Percentiles rank a stretch among this genome's conserved stretches.
Evolutionary conservation across 2,113 vertebrate species (phyloP).

Genomic region (Dicerorhinus sumatrensis): DNA sequence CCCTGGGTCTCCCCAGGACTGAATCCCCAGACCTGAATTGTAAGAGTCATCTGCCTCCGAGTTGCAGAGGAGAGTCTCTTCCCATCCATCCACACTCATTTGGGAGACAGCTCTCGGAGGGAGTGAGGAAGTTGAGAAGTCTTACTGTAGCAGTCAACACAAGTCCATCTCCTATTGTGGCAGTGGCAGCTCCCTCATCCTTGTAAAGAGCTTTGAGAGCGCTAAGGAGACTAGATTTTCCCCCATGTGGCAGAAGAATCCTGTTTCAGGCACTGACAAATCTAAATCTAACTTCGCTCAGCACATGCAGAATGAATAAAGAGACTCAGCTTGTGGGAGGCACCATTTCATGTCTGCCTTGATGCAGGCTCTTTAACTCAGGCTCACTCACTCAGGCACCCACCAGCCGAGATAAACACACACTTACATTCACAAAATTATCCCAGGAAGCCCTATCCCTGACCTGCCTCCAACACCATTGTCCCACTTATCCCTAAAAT

Average conservation of each 20-base stretch:
- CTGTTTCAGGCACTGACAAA: neutral
- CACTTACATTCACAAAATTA: neutral
- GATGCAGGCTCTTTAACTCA: neutral
- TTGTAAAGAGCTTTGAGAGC: neutral
- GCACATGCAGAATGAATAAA: neutral
- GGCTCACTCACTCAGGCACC: neutral
- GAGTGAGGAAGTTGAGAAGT: neutral
- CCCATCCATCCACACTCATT: neutral
- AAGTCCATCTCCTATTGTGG: neutral
- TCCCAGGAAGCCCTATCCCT: neutral
- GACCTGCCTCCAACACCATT: neutral
- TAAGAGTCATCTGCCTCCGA: rapidly evolving
- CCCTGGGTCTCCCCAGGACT: neutral
- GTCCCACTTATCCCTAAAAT: neutral
- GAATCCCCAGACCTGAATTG: neutral
- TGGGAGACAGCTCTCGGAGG: neutral
- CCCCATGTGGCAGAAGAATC: neutral
- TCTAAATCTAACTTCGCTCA: neutral
- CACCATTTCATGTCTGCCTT: neutral
- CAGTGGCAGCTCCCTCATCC: neutral
- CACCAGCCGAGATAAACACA: neutral
- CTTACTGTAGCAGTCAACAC: neutral
- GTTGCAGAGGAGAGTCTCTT: too few species aligned
- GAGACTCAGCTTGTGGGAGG: neutral
- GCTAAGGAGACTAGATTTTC: neutral